Conservation (phyloP, 1,140 invertebrate genomes). For the Forficula auricularia region DNA sequence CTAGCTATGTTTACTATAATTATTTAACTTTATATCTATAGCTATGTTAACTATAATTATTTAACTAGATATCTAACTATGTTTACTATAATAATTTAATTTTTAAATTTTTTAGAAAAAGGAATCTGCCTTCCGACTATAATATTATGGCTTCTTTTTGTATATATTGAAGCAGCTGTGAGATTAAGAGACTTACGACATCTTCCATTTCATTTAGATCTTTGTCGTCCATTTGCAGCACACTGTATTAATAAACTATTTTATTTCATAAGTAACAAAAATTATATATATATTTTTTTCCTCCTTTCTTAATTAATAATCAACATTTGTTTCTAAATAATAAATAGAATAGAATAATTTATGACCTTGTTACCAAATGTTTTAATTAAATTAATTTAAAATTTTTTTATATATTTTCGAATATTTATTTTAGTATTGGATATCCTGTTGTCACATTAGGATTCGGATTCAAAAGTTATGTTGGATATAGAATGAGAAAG, state of each 20-base stretch:
- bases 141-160: constrained; percentile 84
- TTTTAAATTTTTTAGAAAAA: constrained; percentile 45
- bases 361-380: too few species aligned
- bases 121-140: constrained; percentile 88
- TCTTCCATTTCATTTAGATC: constrained; percentile 76
- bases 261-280: too few species aligned
- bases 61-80: too few species aligned
- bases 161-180: constrained; percentile 85
- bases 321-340: neutral
- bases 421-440: constrained; percentile 56
- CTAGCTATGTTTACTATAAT: too few species aligned
- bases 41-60: too few species aligned
- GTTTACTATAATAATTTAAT: too few species aligned
- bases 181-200: constrained; percentile 71
- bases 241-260: too few species aligned
- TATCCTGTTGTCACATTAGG: constrained; percentile 94
- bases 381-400: neutral
- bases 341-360: neutral
- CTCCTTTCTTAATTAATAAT: neutral
- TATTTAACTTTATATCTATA: too few species aligned
- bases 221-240: constrained; percentile 93
- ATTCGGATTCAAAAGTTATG: constrained; percentile 90
- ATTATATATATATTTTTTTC: constrained; percentile 3
- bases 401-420: constrained; percentile 6
- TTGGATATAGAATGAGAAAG: constrained; percentile 76